phyloP scores from a whole-genome alignment of 2,888 invertebrate genomes.

The Aricia artaxerxes region DNA sequence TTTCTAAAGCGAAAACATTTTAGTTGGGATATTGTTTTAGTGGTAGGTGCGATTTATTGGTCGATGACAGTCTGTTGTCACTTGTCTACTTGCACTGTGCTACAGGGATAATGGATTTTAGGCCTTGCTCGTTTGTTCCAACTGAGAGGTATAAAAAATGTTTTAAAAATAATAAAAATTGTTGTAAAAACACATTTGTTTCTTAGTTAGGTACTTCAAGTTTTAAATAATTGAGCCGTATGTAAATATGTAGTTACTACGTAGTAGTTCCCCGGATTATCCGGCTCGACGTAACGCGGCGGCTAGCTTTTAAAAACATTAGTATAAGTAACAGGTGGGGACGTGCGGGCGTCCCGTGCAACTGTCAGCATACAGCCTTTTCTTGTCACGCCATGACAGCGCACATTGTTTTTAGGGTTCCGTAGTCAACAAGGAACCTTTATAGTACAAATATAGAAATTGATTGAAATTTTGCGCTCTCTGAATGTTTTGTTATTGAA shows the following conservation, averaged over 20 bases:
- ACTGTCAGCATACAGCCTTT: conserved; percentile 10
- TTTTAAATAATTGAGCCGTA: neutral
- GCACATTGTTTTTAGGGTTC: neutral
- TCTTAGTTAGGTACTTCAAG: neutral
- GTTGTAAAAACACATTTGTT: neutral
- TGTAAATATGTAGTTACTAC: neutral
- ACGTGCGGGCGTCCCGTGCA: neutral
- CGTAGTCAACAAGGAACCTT: too few relatives aligned
- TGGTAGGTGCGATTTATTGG: neutral
- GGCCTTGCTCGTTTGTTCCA: neutral
- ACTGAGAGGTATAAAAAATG: neutral
- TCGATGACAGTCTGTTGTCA: neutral
- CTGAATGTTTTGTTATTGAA: neutral
- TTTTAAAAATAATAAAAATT: neutral
- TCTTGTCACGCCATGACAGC: neutral
- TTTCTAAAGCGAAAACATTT: neutral
- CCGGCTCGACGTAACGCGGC: neutral
- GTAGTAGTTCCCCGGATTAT: neutral
- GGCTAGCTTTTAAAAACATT: neutral
- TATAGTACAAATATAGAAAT: neutral
- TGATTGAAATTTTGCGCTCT: neutral
- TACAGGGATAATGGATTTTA: neutral
- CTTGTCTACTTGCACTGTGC: neutral
- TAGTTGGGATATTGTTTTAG: neutral
- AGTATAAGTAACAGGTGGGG: conserved; percentile 5